Base-by-base conservation (phyloP, 2,797 vertebrate genomes). In the Gorsachius magnificus region DNA sequence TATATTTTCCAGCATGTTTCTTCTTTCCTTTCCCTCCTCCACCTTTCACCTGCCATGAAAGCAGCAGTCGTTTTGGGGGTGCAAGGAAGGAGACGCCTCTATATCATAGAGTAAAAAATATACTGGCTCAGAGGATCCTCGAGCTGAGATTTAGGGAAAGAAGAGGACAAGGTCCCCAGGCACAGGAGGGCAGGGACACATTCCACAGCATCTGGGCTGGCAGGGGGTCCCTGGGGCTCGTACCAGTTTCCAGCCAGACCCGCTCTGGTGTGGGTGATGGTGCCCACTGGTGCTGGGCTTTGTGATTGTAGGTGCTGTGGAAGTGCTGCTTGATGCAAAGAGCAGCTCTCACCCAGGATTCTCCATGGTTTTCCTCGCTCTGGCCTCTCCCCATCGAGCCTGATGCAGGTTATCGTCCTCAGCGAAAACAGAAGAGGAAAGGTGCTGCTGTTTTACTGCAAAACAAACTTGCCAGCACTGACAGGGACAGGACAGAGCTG, bases 371-470 rank as follows among this genome's bases (percentile, higher is more conserved):
- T 57, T 48, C 41, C 51, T 57, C 13, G 4, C 68, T 58, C 38
- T 0, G 1, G 35, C 46, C 31, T 66, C 35, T 36, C 35, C 60
- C 38, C 1, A 0, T 19, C 0, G 1, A 54, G 50, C 53, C 35
- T 16, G 36, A 9, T 1, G 1, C 0, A 1, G 15, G 28, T 45
- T 43, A 5, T 36, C 3, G 2, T 48, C 56, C 92, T 57, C 1
- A 3, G 41, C 17, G 53, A n/a, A 26, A 48, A 17, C 29, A 43
- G 56, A n/a, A 43, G 13, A 56, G 68, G 50, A 19, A 46, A 48
- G n/a, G 9, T 19, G 24, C 43, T 56, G 36, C 0, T 1, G 45
- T n/a, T 87, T 46, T 41, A 6, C 22, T 63, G 61, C 43, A 33
- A 28, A 48, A 20, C 25, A 16, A 3, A 0, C 36, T 15, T 36